phyloP scores from a whole-genome alignment of 2,888 invertebrate genomes.

The Glaucopsyche alexis region DNA sequence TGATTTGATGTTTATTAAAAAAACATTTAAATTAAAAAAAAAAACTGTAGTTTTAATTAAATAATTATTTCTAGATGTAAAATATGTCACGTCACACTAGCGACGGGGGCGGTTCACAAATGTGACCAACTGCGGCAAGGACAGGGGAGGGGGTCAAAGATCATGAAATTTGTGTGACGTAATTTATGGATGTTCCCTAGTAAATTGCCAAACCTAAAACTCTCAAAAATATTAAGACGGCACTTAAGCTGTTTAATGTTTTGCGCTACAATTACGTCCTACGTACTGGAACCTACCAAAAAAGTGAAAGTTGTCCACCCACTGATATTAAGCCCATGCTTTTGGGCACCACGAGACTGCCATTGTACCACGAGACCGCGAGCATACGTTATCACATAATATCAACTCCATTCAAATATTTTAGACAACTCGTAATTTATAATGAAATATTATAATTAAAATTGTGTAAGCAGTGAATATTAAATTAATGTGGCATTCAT shows the following conservation, averaged over 20 bases:
- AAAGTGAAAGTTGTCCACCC: conserved; percentile 74
- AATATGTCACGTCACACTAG: too few relatives aligned
- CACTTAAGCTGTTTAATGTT: conserved; percentile 2
- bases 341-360: conserved; percentile 41
- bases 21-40: too few relatives aligned
- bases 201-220: not conserved
- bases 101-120: too few relatives aligned
- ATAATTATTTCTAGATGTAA: too few relatives aligned
- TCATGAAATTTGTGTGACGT: too few relatives aligned
- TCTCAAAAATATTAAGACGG: not conserved
- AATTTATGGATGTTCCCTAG: too few relatives aligned
- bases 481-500: not conserved
- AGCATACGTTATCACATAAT: conserved; percentile 1
- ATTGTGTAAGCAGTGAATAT: conserved; percentile 1
- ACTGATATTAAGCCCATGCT: conserved; percentile 47
- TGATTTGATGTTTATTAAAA: too few relatives aligned
- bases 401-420: conserved; percentile 5
- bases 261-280: conserved; percentile 33
- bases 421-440: not conserved
- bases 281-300: conserved; percentile 43
- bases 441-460: not conserved
- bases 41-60: too few relatives aligned
- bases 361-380: conserved; percentile 34
- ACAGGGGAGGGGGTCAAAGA: too few relatives aligned
- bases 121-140: too few relatives aligned